Percentiles rank a stretch among this genome's conserved stretches.
Conservation (phyloP, 2,797 vertebrate genomes). For the Sphaeramia orbicularis region DNA sequence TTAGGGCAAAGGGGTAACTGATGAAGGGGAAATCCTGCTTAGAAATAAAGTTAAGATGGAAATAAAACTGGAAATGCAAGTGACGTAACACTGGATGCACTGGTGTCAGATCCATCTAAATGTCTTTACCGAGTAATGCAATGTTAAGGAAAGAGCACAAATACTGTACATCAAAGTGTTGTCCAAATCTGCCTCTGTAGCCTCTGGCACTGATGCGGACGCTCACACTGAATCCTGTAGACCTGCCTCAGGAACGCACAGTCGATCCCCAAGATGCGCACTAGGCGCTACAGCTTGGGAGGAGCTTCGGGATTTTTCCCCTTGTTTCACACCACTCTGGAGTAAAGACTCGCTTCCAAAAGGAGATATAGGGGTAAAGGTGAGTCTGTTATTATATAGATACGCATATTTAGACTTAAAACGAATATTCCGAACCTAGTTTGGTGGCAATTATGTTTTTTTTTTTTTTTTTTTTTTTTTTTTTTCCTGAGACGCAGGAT, state of each 20-base stretch:
- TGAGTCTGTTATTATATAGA: conserved; percentile 59
- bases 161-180: background rate
- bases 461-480: no score
- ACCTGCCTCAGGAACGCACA: conserved; percentile 58
- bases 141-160: background rate
- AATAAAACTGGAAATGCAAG: background rate
- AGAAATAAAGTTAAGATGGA: conserved; percentile 4
- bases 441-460: background rate
- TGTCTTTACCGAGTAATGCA: background rate
- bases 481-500: background rate
- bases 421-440: background rate
- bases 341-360: conserved; percentile 59
- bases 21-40: background rate
- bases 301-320: conserved; percentile 74
- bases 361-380: conserved; percentile 64
- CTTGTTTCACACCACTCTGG: conserved; percentile 63
- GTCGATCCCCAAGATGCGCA: conserved; percentile 70
- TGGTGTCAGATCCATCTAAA: background rate
- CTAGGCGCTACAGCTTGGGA: conserved; percentile 62
- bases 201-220: conserved; percentile 44
- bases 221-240: conserved; percentile 28
- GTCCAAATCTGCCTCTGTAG: conserved; percentile 21
- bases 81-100: background rate
- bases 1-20: background rate
- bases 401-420: conserved; percentile 13